Evolutionary conservation across 2,888 invertebrate genomes (phyloP).

Genomic region (Sisyra nigra): DNA sequence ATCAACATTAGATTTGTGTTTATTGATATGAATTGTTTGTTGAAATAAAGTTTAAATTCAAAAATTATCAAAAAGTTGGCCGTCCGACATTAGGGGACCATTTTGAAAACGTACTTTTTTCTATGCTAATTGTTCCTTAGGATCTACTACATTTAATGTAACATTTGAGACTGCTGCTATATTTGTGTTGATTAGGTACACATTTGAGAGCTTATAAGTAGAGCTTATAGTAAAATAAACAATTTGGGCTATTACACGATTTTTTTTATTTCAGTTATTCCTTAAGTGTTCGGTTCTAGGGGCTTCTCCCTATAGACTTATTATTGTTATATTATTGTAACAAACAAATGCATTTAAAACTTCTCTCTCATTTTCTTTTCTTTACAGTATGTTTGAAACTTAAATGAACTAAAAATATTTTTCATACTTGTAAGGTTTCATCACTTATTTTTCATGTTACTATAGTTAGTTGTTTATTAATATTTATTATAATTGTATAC

Average conservation of each 20-base stretch:
- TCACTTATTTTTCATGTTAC: too few species aligned
- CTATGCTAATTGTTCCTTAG: neutral
- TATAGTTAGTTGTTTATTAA: too few species aligned
- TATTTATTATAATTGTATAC: too few species aligned
- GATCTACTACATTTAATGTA: neutral
- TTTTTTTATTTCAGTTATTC: neutral
- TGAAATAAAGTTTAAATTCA: neutral
- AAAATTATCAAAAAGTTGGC: neutral
- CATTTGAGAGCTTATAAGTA: neutral
- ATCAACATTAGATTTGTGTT: neutral
- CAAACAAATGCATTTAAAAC: too few species aligned
- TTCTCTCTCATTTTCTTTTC: too few species aligned
- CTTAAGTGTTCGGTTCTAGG: neutral
- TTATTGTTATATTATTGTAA: too few species aligned
- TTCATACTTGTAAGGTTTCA: too few species aligned
- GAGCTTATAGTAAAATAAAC: neutral
- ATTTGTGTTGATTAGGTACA: neutral
- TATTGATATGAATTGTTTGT: neutral
- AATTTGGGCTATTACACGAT: neutral
- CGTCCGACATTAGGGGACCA: neutral
- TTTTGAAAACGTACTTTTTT: neutral
- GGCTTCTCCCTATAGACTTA: neutral
- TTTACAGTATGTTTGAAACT: too few species aligned
- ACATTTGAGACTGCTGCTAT: neutral
- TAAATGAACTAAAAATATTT: too few species aligned